Evolutionary conservation across 2,113 vertebrate genomes (phyloP), one percentile per base, ranked within the genome.

Genomic region (Pseudopodoces humilis): DNA sequence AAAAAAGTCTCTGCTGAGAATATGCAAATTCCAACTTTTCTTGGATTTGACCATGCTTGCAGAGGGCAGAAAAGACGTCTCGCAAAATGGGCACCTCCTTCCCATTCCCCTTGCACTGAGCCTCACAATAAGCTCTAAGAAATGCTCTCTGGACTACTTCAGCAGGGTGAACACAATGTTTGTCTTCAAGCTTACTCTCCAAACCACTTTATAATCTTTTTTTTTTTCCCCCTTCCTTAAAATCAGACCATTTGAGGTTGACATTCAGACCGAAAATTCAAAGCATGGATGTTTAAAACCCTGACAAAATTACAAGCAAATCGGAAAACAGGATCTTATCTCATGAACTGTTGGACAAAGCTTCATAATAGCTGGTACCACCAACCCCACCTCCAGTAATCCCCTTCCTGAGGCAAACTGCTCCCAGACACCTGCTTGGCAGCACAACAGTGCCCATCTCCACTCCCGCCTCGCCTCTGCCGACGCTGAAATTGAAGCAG

Each of bases 381-480:
- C 69, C 90, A 92, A 59, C 41, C 52, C 88, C 13, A 22, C 75
- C 90, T 81, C 75, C 85, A 91, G 90, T 58, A 90, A 91, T 92
- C 50, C 78, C 76, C 35, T 89, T 81, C 72, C 75, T 59, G 71
- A 88, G 77, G 82, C 82, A 96, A 92, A 96, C 47, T 56, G 86
- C 74, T 96, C 95, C 92, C 95, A 97, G 94, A 92, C 89, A 74
- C 80, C 85, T 58, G 25, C 94, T 86, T 49, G 3, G 72, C 91
- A 93, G 90, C 85, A 37, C 27, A 28, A 24, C 81, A 67, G 74
- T 24, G 4, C 86, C 88, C 90, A 72, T 93, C 86, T 82, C 92
- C 91, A 53, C 90, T 91, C 37, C 0, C 10, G 21, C 88, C 86
- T 95, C 15, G 68, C 80, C 90, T 83, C 80, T 95, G 87, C 92